A percentile compares a stretch with the other conserved stretches of the same genome.
Conservation (phyloP, 2,888 invertebrate species). For the Eledone cirrhosa region DNA sequence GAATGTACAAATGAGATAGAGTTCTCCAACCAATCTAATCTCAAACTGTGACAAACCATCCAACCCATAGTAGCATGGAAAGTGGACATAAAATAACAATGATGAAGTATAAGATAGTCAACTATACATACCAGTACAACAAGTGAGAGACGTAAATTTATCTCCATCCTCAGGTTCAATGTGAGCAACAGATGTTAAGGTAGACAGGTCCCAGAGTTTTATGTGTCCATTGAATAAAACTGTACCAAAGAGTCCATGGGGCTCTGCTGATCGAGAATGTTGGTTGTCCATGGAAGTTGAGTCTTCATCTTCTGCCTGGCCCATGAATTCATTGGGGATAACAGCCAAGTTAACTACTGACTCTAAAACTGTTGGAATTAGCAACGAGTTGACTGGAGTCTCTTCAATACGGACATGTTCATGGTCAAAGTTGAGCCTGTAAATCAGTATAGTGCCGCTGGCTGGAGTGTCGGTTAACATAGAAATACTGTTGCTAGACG, state of each 20-base stretch:
- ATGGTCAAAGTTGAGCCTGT: conserved; percentile 70
- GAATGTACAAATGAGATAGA: too few relatives aligned
- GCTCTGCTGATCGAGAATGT: conserved; percentile 18
- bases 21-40: too few relatives aligned
- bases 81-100: neutral
- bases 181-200: conserved; percentile 76
- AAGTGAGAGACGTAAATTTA: conserved; percentile 81
- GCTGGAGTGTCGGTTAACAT: conserved; percentile 18
- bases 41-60: too few relatives aligned
- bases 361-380: conserved; percentile 42
- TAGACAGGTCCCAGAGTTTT: conserved; percentile 77
- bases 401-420: conserved; percentile 70
- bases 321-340: conserved; percentile 54
- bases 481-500: conserved; percentile 3
- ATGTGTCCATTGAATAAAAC: conserved; percentile 81
- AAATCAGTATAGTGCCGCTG: conserved; percentile 70
- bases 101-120: neutral
- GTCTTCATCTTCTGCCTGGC: conserved; percentile 54
- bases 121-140: conserved; percentile 78
- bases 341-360: conserved; percentile 50
- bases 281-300: conserved; percentile 26
- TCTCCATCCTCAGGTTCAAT: conserved; percentile 63
- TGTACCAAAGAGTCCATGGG: conserved; percentile 73
- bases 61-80: too few relatives aligned
- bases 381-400: conserved; percentile 71